Conservation (phyloP, 2,113 vertebrate species). For the Cricetomys ansorgei region DNA sequence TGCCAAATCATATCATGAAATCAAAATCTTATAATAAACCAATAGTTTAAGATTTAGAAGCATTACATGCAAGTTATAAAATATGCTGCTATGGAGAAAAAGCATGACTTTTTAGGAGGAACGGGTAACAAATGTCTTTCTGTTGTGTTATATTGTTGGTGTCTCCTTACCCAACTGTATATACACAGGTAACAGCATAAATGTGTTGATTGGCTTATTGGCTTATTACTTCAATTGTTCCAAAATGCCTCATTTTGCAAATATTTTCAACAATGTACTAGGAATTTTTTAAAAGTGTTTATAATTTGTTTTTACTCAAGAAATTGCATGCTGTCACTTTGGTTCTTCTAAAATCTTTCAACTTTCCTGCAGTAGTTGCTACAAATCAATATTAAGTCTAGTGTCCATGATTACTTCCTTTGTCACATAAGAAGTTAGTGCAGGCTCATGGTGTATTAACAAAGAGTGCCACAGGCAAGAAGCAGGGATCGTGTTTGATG, state of each 20-base stretch:
- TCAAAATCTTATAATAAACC: background rate
- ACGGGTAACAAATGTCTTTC: background rate
- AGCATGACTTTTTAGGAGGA: background rate
- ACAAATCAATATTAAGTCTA: constrained; percentile 16
- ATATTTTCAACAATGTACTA: constrained; percentile 10
- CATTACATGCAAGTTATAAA: background rate
- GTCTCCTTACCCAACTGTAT: background rate
- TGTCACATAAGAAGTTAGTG: constrained; percentile 48
- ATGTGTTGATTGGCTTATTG: background rate
- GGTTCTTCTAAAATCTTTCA: constrained; percentile 49
- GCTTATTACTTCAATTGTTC: background rate
- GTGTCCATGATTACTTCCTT: background rate
- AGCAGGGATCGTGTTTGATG: background rate
- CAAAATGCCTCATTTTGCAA: constrained; percentile 33
- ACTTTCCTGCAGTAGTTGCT: background rate
- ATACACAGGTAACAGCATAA: constrained; percentile 24
- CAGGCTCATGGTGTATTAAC: background rate
- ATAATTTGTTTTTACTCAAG: constrained; percentile 54
- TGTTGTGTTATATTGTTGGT: background rate
- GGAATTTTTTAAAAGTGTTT: constrained; percentile 20
- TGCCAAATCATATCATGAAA: background rate
- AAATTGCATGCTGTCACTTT: constrained; percentile 53
- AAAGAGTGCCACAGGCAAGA: background rate
- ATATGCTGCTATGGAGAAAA: background rate
- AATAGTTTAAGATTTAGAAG: background rate